Evolutionary conservation across 1,140 invertebrate species (phyloP).

Genomic region (Drosophila chauvacae): DNA sequence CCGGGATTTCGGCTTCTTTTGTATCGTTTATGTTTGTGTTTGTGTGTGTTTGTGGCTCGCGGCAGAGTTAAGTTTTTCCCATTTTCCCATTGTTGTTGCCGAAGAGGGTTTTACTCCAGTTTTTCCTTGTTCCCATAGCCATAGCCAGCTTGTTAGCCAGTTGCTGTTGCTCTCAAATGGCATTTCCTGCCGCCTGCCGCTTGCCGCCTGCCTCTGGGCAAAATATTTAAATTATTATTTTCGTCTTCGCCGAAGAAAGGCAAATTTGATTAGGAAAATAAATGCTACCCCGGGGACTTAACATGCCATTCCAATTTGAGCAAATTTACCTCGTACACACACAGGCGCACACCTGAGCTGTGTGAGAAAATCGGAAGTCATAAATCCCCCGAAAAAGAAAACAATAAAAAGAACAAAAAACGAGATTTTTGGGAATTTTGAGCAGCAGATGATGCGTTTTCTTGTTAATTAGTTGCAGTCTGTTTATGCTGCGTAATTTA

Average conservation of each 20-base stretch:
- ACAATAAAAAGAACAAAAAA: conserved; percentile 16
- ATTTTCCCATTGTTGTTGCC: conserved; percentile 51
- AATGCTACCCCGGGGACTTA: conserved; percentile 52
- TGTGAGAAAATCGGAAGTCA: conserved; percentile 34
- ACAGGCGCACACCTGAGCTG: conserved; percentile 18
- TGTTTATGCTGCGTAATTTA: conserved; percentile 75
- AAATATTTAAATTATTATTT: conserved; percentile 81
- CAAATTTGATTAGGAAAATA: conserved; percentile 76
- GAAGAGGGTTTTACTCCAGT: conserved; percentile 48
- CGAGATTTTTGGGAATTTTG: conserved; percentile 25
- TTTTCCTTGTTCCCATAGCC: conserved; percentile 49
- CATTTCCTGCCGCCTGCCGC: conserved; percentile 62
- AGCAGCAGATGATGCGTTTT: conserved; percentile 62
- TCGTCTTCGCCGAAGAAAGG: conserved; percentile 55
- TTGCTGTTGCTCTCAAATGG: conserved; percentile 59
- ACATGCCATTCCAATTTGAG: conserved; percentile 50
- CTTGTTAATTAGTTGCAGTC: conserved; percentile 81
- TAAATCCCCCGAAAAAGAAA: neutral
- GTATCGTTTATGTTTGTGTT: conserved; percentile 30
- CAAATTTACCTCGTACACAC: conserved; percentile 34
- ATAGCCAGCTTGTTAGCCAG: conserved; percentile 66
- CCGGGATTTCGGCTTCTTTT: conserved; percentile 60
- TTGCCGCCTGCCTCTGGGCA: conserved; percentile 18
- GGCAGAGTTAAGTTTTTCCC: conserved; percentile 74
- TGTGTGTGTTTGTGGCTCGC: conserved; percentile 60